phyloP scores from a whole-genome alignment of 2,888 invertebrate genomes.

The Poecilobothrus nobilitatus region DNA sequence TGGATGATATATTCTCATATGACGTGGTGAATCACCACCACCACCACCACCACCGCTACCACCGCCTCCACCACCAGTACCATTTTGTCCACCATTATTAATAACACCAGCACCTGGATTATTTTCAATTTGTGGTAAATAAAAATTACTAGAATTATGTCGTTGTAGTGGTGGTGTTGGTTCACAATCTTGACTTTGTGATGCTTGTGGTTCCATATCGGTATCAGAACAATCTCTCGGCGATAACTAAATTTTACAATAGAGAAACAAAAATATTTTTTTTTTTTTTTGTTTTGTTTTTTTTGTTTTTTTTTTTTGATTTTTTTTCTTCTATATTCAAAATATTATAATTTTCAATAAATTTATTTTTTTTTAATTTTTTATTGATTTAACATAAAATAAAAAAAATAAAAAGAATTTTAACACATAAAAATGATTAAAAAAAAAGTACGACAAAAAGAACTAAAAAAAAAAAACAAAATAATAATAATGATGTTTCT shows the following conservation, averaged over 20 bases:
- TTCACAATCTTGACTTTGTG: constrained; percentile 87
- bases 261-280: constrained; percentile 20
- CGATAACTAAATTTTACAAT: constrained; percentile 53
- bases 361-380: constrained; percentile 13
- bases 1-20: constrained; percentile 45
- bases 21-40: constrained; percentile 48
- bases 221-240: constrained; percentile 76
- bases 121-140: constrained; percentile 59
- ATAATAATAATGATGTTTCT: constrained; percentile 2
- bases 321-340: constrained; percentile 7
- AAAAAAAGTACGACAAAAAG: constrained; percentile 11
- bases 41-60: constrained; percentile 28
- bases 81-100: constrained; percentile 26
- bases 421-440: constrained; percentile 16
- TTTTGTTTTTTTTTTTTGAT: constrained; percentile 9
- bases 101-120: constrained; percentile 24
- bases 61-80: constrained; percentile 26
- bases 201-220: constrained; percentile 81
- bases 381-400: not conserved
- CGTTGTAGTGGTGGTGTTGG: constrained; percentile 82
- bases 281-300: constrained; percentile 11
- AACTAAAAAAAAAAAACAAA: constrained; percentile 9
- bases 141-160: constrained; percentile 80
- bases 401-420: constrained; percentile 17
- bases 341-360: constrained; percentile 15